Evolutionary conservation across 2,113 vertebrate genomes (phyloP).

Genomic region (Cyphomyrus plagiostoma): DNA sequence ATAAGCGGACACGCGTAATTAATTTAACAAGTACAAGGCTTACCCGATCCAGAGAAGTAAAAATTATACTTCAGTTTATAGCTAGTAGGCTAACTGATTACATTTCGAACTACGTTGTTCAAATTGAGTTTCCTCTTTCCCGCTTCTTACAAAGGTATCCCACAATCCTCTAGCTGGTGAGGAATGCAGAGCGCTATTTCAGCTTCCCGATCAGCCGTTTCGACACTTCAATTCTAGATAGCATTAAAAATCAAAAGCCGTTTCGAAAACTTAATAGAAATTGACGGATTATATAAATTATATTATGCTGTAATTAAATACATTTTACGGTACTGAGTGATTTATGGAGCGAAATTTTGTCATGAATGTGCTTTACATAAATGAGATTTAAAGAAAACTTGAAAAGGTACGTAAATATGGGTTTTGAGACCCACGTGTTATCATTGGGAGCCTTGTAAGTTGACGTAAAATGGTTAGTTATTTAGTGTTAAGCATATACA

Average conservation of each 20-base stretch:
- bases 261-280: not conserved
- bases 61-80: not conserved
- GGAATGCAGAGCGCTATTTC: not conserved
- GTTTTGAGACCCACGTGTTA: not conserved
- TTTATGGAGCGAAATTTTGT: not conserved
- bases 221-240: slow-evolving; percentile 2
- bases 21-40: not conserved
- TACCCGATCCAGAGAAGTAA: not conserved
- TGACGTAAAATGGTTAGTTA: not conserved
- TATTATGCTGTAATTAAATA: not conserved
- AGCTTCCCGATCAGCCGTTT: slow-evolving; percentile 33
- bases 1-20: not conserved
- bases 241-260: not conserved
- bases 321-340: not conserved
- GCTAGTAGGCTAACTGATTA: not conserved
- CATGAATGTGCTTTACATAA: slow-evolving; percentile 40
- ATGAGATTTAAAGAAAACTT: not conserved
- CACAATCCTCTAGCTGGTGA: not conserved
- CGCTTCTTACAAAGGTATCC: slow-evolving; percentile 41
- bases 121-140: slow-evolving; percentile 38
- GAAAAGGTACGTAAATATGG: slow-evolving; percentile 21
- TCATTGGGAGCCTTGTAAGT: not conserved
- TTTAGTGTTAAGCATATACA: not conserved
- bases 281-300: not conserved
- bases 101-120: not conserved